Evolutionary conservation across 2,888 invertebrate genomes (phyloP), one percentile per base, ranked within the genome.

Genomic region (Himalopsyche japonica): DNA sequence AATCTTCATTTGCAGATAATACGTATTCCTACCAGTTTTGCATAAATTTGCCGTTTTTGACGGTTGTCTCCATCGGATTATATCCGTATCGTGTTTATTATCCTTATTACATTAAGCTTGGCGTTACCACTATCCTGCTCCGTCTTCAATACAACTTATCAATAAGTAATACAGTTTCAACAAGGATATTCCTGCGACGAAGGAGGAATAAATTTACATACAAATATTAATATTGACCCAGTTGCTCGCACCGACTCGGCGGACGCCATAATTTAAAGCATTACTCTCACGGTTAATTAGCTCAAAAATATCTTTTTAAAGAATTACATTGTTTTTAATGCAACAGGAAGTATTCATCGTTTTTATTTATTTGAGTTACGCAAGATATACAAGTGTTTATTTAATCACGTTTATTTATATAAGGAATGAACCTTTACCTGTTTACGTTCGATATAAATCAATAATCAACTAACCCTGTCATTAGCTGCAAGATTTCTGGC

Each of bases 221-320:
- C 34, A 81, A 81, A 81, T 81, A 81, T 49, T 81, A 64, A 49
- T 37, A 70, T 37, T 64, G 81, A 64, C 81, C 81, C 81, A 81
- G 32, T 70, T 81, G 27, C 70, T 27, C 34, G 18, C 24, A 34
- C 37, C 24, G 70, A 64, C 47, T 3, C 64, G n/a, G n/a, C 27
- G 64, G 34, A 32, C 76, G 77, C 82, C 77, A 82, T 82, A 5
- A 82, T 82, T 76, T 70, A 70, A 70, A 70, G 70, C 27, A 12
- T 27, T 70, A 70, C 27, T 70, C 70, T 70, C 70, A 70, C 70
- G 70, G 30, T 70, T 70, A 70, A 70, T 70, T 70, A 20, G 70
- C 15, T 4, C 43, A 43, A 43, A 43, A 43, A 43, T 15, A 43
- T 43, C 0, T 2, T 15, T 15, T 15, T 37, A 37, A 37, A 43